Conservation (phyloP, 2,888 invertebrate species). For the Dexiosoma caninum region DNA sequence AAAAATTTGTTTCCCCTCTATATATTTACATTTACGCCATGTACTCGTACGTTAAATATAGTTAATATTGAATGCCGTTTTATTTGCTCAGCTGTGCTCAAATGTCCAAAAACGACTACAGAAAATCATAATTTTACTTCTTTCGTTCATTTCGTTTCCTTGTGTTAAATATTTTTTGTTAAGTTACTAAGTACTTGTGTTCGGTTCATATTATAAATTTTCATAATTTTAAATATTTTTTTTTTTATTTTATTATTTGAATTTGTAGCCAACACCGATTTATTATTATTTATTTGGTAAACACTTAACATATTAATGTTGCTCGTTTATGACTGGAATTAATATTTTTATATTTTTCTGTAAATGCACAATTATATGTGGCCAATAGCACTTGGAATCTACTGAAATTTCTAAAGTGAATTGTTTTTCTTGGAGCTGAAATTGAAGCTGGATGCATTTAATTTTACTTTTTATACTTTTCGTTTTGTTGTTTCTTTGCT, state of each 20-base stretch:
- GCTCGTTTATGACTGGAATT: conserved; percentile 26
- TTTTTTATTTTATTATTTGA: not conserved
- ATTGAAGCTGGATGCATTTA: not conserved
- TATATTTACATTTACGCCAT: no score
- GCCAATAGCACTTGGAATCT: conserved; percentile 7
- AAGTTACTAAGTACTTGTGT: no score
- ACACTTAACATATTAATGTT: conserved; percentile 26
- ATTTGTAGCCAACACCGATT: not conserved
- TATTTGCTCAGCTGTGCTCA: no score
- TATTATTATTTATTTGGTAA: conserved; percentile 10
- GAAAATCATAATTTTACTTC: no score
- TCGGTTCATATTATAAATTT: no score
- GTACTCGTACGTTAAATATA: no score
- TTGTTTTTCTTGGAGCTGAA: conserved; percentile 13
- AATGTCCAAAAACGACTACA: no score
- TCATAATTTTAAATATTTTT: not conserved
- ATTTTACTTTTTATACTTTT: not conserved
- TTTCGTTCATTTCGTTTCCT: no score
- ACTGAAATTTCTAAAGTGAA: not conserved
- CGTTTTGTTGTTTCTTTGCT: not conserved
- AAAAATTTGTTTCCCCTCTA: no score
- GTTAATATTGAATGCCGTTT: no score
- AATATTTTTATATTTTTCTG: conserved; percentile 21
- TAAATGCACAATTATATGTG: conserved; percentile 36
- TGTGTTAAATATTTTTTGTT: no score